A percentile compares a stretch with the other conserved stretches of the same genome.
Conservation (phyloP, 2,888 invertebrate species). For the Ecliptopera silaceata region DNA sequence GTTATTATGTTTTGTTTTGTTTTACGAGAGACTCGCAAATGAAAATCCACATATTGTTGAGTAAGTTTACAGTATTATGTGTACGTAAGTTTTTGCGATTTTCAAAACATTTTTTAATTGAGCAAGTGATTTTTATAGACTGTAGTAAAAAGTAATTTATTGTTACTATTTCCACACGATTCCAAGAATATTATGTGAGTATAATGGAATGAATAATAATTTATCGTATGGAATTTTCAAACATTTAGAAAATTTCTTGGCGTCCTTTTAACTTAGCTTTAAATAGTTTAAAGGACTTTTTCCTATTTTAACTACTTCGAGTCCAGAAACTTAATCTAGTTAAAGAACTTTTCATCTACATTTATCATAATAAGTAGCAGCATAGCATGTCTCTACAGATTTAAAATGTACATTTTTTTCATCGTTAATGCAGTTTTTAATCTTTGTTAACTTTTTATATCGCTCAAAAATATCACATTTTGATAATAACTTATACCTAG, state of each 20-base stretch:
- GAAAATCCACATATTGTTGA: slow-evolving; percentile 62
- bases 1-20: slow-evolving; percentile 76
- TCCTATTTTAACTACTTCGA: slow-evolving; percentile 37
- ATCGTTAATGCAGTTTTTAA: slow-evolving; percentile 24
- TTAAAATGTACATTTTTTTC: slow-evolving; percentile 30
- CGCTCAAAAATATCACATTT: slow-evolving; percentile 28
- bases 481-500: slow-evolving; percentile 27
- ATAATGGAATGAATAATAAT: slow-evolving; percentile 47
- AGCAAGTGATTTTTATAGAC: slow-evolving; percentile 72
- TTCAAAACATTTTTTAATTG: slow-evolving; percentile 56
- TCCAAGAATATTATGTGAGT: slow-evolving; percentile 61
- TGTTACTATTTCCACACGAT: slow-evolving; percentile 78
- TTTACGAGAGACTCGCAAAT: slow-evolving; percentile 59
- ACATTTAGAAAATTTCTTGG: slow-evolving; percentile 56
- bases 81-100: slow-evolving; percentile 62
- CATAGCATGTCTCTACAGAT: slow-evolving; percentile 19
- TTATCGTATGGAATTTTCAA: slow-evolving; percentile 54
- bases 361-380: slow-evolving; percentile 19
- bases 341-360: slow-evolving; percentile 17
- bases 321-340: slow-evolving; percentile 21
- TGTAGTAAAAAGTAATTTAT: slow-evolving; percentile 77
- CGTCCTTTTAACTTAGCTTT: slow-evolving; percentile 76
- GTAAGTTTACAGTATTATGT: slow-evolving; percentile 80
- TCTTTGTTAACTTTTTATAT: slow-evolving; percentile 33
- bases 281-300: slow-evolving; percentile 65